Evolutionary conservation across 2,113 vertebrate species (phyloP).

Genomic region (Girardinichthys multiradiatus): DNA sequence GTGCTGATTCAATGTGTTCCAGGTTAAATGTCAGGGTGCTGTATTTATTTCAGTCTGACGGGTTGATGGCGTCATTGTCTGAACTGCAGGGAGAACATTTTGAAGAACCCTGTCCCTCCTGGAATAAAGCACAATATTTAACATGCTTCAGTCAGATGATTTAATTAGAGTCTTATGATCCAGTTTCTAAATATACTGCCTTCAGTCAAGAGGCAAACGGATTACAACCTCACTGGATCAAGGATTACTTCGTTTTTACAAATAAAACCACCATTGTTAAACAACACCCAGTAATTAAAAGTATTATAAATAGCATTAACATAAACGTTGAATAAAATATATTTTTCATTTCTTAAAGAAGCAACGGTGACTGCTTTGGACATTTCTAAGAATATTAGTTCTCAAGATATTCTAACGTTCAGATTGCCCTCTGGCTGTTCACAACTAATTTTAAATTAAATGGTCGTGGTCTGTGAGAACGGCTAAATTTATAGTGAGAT

Average conservation of each 20-base stretch:
- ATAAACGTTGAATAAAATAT: not conserved
- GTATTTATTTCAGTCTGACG: not conserved
- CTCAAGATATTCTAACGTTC: too few species aligned
- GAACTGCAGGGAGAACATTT: conserved; percentile 21
- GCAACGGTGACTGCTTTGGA: too few species aligned
- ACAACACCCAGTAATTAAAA: not conserved
- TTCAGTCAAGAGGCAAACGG: not conserved
- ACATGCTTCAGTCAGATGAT: conserved; percentile 45
- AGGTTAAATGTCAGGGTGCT: not conserved
- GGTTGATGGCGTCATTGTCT: not conserved
- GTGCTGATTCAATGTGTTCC: not conserved
- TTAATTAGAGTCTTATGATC: conserved; percentile 69
- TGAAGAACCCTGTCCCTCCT: conserved; percentile 14
- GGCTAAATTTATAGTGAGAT: too few species aligned
- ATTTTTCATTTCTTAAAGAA: not conserved
- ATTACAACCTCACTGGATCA: not conserved
- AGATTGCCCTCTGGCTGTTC: not conserved
- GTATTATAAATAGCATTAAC: too few species aligned
- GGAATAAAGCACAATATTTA: conserved; percentile 33
- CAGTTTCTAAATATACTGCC: conserved; percentile 52
- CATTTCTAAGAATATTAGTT: too few species aligned
- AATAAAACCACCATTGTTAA: not conserved
- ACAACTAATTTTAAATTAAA: too few species aligned
- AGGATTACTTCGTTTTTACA: not conserved
- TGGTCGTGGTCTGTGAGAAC: too few species aligned